phyloP scores from a whole-genome alignment of 2,888 invertebrate species.

The Apoderus coryli region DNA sequence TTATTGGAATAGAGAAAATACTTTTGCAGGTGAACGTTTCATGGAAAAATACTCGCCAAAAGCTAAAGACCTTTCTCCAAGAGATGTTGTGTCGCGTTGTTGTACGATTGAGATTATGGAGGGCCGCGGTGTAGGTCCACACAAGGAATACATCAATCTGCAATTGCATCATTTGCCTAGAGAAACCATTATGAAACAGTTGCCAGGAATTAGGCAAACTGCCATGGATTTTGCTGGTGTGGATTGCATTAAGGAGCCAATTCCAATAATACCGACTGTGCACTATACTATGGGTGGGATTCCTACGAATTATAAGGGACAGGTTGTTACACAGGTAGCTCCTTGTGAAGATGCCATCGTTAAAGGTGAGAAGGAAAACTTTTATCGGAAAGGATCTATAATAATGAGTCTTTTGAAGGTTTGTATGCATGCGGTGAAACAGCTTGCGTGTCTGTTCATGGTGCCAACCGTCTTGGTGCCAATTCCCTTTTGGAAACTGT shows the following conservation, averaged over 20 bases:
- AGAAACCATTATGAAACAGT: slow-evolving; percentile 34
- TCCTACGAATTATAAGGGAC: slow-evolving; percentile 51
- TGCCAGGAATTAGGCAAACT: slow-evolving; percentile 48
- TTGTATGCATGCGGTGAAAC: slow-evolving; percentile 49
- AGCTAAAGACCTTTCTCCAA: slow-evolving; percentile 90
- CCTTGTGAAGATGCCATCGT: slow-evolving; percentile 13
- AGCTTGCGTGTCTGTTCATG: slow-evolving; percentile 51
- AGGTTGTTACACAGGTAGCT: slow-evolving; percentile 34
- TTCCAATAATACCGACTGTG: slow-evolving; percentile 53
- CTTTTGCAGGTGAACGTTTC: slow-evolving; percentile 90
- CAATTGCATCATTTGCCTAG: slow-evolving; percentile 47
- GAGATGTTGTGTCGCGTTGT: slow-evolving; percentile 90
- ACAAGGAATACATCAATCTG: slow-evolving; percentile 44
- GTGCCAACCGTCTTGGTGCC: slow-evolving; percentile 53
- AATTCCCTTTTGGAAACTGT: slow-evolving; percentile 54
- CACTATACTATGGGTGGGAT: slow-evolving; percentile 60
- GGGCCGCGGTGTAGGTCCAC: slow-evolving; percentile 41
- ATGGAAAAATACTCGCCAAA: slow-evolving; percentile 96
- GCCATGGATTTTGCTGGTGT: slow-evolving; percentile 52
- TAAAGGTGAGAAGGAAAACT: too few species aligned
- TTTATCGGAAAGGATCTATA: slow-evolving; percentile 30
- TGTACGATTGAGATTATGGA: slow-evolving; percentile 94
- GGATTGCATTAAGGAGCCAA: slow-evolving; percentile 48
- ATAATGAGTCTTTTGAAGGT: slow-evolving; percentile 43
- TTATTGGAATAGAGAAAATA: too few species aligned